These are phyloP conservation scores for Scaptomyza reducta DNA, from an alignment of 2,888 invertebrate genomes.

Conservation along the genomic window DNA sequence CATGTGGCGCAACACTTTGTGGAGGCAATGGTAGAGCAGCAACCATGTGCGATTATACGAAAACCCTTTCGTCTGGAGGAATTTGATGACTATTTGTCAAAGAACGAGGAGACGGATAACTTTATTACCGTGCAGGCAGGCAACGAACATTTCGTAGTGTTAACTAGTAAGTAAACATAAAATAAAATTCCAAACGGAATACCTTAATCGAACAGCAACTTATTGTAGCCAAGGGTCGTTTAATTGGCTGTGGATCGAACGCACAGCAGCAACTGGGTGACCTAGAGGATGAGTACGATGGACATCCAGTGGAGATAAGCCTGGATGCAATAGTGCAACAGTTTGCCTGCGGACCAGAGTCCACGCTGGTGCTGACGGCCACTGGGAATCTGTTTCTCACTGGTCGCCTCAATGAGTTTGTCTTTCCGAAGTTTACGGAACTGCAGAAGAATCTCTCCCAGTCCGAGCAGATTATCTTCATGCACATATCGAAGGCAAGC, in stretches of 20 bases:
- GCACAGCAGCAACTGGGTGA: constrained; percentile 79
- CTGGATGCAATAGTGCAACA: constrained; percentile 79
- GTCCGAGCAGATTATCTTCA: constrained; percentile 81
- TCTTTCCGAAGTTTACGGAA: constrained; percentile 82
- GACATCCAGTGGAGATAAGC: constrained; percentile 80
- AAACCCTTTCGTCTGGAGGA: constrained; percentile 83
- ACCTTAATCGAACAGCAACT: background rate
- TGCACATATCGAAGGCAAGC: constrained; percentile 83
- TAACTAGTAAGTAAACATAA: constrained; percentile 80
- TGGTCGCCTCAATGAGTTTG: constrained; percentile 82
- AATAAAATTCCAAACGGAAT: too few relatives aligned
- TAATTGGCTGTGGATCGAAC: constrained; percentile 83
- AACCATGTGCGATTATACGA: constrained; percentile 75
- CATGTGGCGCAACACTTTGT: constrained; percentile 79
- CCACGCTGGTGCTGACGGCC: constrained; percentile 82
- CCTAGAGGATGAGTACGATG: constrained; percentile 62
- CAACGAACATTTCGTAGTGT: constrained; percentile 82
- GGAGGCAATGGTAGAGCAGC: constrained; percentile 65
- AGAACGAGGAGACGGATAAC: constrained; percentile 82
- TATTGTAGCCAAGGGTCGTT: constrained; percentile 78
- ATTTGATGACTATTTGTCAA: constrained; percentile 80
- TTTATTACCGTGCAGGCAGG: constrained; percentile 82
- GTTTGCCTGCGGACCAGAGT: constrained; percentile 82
- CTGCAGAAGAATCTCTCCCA: constrained; percentile 81
- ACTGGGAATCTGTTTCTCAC: constrained; percentile 81